A percentile compares a stretch with the other conserved stretches of the same genome.
Conservation (phyloP, 2,888 invertebrate species). For the Euspilapteryx auroguttella region DNA sequence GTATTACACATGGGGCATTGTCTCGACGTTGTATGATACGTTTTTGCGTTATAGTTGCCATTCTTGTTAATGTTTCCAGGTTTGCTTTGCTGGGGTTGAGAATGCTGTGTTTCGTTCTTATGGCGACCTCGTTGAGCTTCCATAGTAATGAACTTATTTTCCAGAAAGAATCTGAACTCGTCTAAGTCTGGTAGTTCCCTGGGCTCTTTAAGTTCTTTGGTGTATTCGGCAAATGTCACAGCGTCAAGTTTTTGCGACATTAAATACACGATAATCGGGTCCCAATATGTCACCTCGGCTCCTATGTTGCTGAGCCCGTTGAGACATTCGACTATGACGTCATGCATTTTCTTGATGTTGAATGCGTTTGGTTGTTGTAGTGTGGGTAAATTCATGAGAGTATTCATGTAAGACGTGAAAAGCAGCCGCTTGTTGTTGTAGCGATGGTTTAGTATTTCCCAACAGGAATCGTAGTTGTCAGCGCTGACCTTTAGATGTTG, state of each 20-base stretch:
- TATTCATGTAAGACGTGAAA: slow-evolving; percentile 1
- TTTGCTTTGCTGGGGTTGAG: background rate
- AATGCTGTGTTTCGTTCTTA: background rate
- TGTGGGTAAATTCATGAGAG: background rate
- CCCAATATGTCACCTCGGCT: slow-evolving; percentile 8
- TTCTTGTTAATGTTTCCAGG: background rate
- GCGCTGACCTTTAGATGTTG: slow-evolving; percentile 10
- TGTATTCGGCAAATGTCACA: slow-evolving; percentile 8
- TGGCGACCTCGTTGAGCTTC: slow-evolving; percentile 6
- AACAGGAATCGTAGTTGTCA: slow-evolving; percentile 10
- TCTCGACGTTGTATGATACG: slow-evolving; percentile 2
- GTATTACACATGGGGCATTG: slow-evolving; percentile 8
- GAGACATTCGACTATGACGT: slow-evolving; percentile 1
- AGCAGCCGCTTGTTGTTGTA: slow-evolving; percentile 5
- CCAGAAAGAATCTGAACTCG: slow-evolving; percentile 9
- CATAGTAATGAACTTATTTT: slow-evolving; percentile 9
- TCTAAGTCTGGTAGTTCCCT: slow-evolving; percentile 6
- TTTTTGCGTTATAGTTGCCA: background rate
- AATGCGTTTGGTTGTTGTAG: slow-evolving; percentile 2
- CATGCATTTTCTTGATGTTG: slow-evolving; percentile 3
- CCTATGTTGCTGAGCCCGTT: slow-evolving; percentile 6
- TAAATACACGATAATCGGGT: slow-evolving; percentile 8
- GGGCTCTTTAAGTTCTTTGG: slow-evolving; percentile 6
- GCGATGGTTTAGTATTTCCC: slow-evolving; percentile 9
- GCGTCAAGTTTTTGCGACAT: slow-evolving; percentile 10